Evolutionary conservation across 2,797 vertebrate genomes (phyloP).

Genomic region (Lacerta bilineata): DNA sequence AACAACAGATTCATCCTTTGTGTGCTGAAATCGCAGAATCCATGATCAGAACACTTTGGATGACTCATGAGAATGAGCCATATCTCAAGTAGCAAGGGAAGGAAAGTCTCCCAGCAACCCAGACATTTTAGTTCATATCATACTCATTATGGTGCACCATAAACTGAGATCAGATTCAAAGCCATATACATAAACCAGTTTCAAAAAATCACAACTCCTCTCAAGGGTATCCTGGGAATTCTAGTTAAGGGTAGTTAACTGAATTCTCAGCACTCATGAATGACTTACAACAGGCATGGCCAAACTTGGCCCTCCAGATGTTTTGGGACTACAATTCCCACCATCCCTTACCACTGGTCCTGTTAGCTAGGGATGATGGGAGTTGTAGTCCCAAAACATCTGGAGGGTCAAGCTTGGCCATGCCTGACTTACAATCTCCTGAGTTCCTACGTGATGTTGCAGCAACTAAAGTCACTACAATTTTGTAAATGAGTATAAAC

Average conservation of each 20-base stretch:
- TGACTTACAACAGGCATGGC: not conserved
- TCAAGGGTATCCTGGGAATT: not conserved
- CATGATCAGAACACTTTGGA: not conserved
- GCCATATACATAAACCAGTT: not conserved
- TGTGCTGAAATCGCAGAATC: not conserved
- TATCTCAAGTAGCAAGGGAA: not conserved
- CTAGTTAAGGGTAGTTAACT: not conserved
- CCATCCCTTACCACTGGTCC: too few relatives aligned
- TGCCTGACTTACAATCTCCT: not conserved
- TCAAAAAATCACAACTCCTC: not conserved
- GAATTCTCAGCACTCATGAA: not conserved
- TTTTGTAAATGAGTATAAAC: not conserved
- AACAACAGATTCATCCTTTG: not conserved
- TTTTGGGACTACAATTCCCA: too few relatives aligned
- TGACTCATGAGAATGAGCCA: not conserved
- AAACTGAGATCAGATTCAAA: conserved; percentile 13
- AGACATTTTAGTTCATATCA: not conserved
- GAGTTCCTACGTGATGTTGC: not conserved
- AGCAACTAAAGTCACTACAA: not conserved
- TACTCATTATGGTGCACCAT: not conserved
- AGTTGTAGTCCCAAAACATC: too few relatives aligned
- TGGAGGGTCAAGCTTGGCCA: too few relatives aligned
- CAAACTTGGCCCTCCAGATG: too few relatives aligned
- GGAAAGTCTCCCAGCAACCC: not conserved
- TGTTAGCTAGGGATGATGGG: too few relatives aligned